Evolutionary conservation across 2,888 invertebrate species (phyloP).

Genomic region (Eilema caniola): DNA sequence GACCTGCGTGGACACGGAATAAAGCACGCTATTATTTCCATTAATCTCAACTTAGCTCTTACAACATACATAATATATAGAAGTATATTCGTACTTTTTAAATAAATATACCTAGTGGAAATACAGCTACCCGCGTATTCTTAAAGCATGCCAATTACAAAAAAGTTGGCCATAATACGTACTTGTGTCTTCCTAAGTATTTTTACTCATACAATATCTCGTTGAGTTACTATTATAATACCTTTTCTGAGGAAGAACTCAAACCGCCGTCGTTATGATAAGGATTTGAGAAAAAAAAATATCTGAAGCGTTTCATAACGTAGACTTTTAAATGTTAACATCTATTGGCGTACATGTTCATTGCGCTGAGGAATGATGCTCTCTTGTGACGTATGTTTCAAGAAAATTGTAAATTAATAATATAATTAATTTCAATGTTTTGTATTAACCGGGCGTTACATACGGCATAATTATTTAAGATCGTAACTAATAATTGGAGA

Average conservation of each 20-base stretch:
- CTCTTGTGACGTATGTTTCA: too few species aligned
- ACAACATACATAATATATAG: conserved; percentile 23
- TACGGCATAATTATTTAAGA: neutral
- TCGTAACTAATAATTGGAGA: neutral
- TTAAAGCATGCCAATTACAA: conserved; percentile 53
- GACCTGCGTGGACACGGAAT: conserved; percentile 56
- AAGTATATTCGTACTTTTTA: conserved; percentile 8
- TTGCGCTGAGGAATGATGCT: too few species aligned
- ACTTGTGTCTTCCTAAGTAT: neutral
- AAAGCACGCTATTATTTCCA: neutral
- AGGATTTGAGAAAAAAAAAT: neutral
- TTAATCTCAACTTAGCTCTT: conserved; percentile 10
- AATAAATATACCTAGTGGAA: conserved; percentile 22
- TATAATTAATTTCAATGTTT: neutral
- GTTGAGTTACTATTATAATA: neutral
- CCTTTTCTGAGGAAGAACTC: neutral
- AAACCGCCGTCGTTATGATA: neutral
- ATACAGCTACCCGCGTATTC: conserved; percentile 37
- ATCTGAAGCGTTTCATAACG: neutral
- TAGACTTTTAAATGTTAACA: neutral
- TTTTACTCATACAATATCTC: conserved; percentile 29
- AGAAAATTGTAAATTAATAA: neutral
- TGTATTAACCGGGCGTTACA: neutral
- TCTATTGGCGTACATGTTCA: too few species aligned
- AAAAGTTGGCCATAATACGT: conserved; percentile 25